Conservation (phyloP, 2,113 vertebrate genomes). For the Stigmatopora nigra region DNA sequence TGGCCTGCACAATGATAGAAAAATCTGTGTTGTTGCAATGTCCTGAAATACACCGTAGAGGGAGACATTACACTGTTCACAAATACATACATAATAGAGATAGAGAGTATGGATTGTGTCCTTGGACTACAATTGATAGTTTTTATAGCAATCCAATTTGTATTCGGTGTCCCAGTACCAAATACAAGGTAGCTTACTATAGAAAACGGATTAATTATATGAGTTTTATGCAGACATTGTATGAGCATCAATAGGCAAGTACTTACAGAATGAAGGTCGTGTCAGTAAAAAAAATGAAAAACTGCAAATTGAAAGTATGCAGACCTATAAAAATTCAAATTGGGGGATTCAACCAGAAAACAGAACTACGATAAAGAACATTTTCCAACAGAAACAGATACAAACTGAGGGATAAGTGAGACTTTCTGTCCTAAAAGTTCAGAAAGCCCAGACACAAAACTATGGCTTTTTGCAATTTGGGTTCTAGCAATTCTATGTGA, state of each 20-base stretch:
- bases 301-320: too few species aligned
- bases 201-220: background rate
- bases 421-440: background rate
- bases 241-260: background rate
- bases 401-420: background rate
- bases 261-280: background rate
- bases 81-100: background rate
- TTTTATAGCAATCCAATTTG: background rate
- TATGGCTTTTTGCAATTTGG: background rate
- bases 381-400: background rate
- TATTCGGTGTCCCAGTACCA: background rate
- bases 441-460: background rate
- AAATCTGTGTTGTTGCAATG: constrained; percentile 7
- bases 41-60: constrained; percentile 42
- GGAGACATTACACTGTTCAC: constrained; percentile 32
- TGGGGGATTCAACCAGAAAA: background rate
- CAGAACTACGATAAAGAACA: background rate
- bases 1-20: constrained; percentile 12
- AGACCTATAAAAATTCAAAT: too few species aligned
- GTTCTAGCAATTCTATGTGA: too few species aligned
- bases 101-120: background rate
- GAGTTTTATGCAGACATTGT: background rate
- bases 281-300: background rate
- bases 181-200: background rate
- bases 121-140: background rate